Percentiles rank a stretch among this genome's conserved stretches.
Evolutionary conservation across 2,113 vertebrate genomes (phyloP).

Genomic region (Gavialis gangeticus): DNA sequence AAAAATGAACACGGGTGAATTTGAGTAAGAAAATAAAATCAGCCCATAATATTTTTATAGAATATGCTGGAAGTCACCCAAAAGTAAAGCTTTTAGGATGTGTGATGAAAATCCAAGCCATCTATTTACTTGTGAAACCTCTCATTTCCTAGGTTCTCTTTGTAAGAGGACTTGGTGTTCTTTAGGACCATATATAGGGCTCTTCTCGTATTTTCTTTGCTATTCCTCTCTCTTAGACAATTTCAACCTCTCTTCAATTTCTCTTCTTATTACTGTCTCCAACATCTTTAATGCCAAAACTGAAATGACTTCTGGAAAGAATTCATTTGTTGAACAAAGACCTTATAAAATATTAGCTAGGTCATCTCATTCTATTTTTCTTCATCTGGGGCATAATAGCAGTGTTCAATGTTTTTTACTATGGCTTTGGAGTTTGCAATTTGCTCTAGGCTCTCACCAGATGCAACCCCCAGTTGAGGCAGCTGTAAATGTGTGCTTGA

Average conservation of each 20-base stretch:
- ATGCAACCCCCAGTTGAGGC: too few species aligned
- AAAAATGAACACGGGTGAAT: neutral
- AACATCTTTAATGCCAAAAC: neutral
- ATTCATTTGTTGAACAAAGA: neutral
- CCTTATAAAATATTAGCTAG: neutral
- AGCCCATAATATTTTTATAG: neutral
- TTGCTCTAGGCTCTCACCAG: too few species aligned
- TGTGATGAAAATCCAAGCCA: neutral
- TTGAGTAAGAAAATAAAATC: neutral
- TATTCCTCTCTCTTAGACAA: neutral
- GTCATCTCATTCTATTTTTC: neutral
- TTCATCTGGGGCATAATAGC: neutral
- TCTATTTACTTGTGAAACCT: rapidly evolving
- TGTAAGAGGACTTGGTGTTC: neutral
- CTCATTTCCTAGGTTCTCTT: neutral
- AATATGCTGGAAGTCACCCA: neutral
- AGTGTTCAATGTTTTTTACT: neutral
- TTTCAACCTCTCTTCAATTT: neutral
- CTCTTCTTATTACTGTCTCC: neutral
- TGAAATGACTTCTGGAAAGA: neutral
- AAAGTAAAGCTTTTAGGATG: neutral
- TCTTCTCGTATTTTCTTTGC: neutral
- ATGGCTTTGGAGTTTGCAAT: too few species aligned
- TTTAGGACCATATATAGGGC: neutral
- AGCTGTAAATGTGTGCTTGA: too few species aligned